Evolutionary conservation across 2,113 vertebrate genomes (phyloP).

Genomic region (Murina feae): DNA sequence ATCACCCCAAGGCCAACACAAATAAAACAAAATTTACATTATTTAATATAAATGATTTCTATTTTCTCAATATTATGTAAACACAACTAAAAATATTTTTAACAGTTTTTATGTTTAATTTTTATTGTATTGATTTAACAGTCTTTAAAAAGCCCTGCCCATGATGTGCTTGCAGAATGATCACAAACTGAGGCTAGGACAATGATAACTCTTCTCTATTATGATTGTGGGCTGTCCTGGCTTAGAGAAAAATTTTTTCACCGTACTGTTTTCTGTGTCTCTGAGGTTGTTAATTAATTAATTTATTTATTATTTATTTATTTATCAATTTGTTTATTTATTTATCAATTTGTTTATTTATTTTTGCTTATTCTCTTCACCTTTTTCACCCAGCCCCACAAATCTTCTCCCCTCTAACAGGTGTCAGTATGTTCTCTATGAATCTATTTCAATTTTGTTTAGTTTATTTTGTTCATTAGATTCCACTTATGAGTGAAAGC

Average conservation of each 20-base stretch:
- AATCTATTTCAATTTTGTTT: neutral
- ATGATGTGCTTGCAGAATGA: neutral
- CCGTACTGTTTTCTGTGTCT: neutral
- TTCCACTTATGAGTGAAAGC: neutral
- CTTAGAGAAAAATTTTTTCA: neutral
- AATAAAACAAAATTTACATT: neutral
- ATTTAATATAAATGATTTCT: constrained; percentile 1
- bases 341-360: too few species aligned
- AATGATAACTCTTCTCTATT: neutral
- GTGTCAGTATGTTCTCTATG: neutral
- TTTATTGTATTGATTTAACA: neutral
- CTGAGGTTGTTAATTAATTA: neutral
- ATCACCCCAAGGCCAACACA: neutral
- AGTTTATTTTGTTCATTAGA: neutral
- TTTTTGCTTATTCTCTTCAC: neutral
- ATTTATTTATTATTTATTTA: too few species aligned
- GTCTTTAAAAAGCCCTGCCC: neutral
- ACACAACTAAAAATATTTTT: neutral
- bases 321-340: too few species aligned
- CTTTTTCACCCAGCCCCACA: neutral
- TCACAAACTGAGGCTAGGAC: neutral
- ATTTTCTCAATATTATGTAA: neutral
- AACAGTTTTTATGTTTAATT: neutral
- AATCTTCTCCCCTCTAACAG: neutral
- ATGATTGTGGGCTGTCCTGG: neutral